phyloP scores from a whole-genome alignment of 2,888 invertebrate genomes.

The Cantharis lateralis region DNA sequence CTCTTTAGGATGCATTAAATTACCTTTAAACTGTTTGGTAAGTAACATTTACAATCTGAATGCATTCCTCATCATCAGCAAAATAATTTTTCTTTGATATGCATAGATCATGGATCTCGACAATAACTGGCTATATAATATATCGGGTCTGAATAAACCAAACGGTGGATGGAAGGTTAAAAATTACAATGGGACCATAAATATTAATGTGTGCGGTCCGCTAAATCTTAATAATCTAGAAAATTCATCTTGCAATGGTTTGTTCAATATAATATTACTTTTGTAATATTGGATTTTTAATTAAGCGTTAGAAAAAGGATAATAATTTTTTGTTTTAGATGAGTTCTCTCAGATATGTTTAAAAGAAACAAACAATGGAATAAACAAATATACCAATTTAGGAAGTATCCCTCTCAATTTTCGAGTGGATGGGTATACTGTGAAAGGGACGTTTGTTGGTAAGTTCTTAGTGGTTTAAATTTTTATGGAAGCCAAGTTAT shows the following conservation, averaged over 20 bases:
- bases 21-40: slow-evolving; percentile 29
- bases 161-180: slow-evolving; percentile 23
- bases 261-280: background rate
- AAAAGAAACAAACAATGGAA: slow-evolving; percentile 12
- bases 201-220: slow-evolving; percentile 39
- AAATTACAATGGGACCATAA: slow-evolving; percentile 25
- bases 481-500: too few relatives aligned
- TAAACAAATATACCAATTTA: slow-evolving; percentile 29
- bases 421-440: slow-evolving; percentile 16
- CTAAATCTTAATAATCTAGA: slow-evolving; percentile 15
- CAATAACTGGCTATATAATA: slow-evolving; percentile 29
- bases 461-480: too few relatives aligned
- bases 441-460: slow-evolving; percentile 26
- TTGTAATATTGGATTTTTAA: background rate
- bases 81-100: background rate
- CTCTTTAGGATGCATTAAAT: slow-evolving; percentile 39
- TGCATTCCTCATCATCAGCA: background rate
- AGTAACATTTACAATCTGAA: background rate
- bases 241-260: slow-evolving; percentile 30
- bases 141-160: slow-evolving; percentile 14
- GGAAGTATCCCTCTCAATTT: slow-evolving; percentile 12
- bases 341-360: slow-evolving; percentile 39
- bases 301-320: background rate
- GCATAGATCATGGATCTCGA: slow-evolving; percentile 4
- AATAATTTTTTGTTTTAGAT: slow-evolving; percentile 29